These are phyloP conservation scores for Micropterix aruncella DNA, from an alignment of 2,888 invertebrate species.

Conservation along the genomic window DNA sequence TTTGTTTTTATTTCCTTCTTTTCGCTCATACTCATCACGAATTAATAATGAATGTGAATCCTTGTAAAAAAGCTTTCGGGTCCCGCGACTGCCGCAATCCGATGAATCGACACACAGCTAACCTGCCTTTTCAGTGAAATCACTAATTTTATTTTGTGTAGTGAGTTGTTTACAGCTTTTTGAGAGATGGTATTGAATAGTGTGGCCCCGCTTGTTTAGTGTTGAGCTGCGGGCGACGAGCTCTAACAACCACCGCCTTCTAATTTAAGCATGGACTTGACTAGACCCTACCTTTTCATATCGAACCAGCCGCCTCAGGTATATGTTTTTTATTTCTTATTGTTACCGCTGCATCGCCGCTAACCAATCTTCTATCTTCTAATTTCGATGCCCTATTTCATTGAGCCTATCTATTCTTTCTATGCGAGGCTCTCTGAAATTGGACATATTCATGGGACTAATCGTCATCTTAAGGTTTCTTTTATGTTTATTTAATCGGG, in stretches of 20 bases:
- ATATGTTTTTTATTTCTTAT: background rate
- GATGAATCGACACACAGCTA: background rate
- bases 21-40: too few relatives aligned
- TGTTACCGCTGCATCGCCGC: background rate
- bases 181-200: background rate
- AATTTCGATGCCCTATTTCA: too few relatives aligned
- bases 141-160: background rate
- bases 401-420: too few relatives aligned
- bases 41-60: too few relatives aligned
- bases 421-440: too few relatives aligned
- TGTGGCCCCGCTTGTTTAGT: background rate
- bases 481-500: too few relatives aligned
- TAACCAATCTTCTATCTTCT: too few relatives aligned
- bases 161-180: background rate
- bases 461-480: too few relatives aligned
- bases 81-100: background rate
- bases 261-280: constrained; percentile 41
- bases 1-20: too few relatives aligned
- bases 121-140: background rate
- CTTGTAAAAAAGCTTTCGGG: background rate
- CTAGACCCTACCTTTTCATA: background rate
- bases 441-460: too few relatives aligned
- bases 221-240: background rate
- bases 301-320: background rate
- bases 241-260: constrained; percentile 28